A percentile compares a stretch with the other conserved stretches of the same genome.
Evolutionary conservation across 2,797 vertebrate genomes (phyloP).

Genomic region (Pipistrellus nathusii): DNA sequence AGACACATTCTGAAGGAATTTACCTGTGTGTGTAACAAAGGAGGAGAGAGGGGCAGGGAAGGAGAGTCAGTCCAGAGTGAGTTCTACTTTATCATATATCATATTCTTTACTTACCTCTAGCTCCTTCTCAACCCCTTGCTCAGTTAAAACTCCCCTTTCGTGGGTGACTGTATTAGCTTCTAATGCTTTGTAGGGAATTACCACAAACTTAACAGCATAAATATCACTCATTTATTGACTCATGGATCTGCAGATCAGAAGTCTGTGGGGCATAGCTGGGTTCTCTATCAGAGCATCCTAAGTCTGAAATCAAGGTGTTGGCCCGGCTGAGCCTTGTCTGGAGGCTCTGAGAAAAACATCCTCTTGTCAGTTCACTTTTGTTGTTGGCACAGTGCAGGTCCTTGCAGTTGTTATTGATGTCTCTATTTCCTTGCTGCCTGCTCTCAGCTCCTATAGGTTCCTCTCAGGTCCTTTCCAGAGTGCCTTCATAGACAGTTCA

Average conservation of each 20-base stretch:
- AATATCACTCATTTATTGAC: not conserved
- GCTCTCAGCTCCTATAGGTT: not conserved
- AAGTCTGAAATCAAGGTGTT: not conserved
- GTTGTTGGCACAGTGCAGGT: not conserved
- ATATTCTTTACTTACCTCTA: not conserved
- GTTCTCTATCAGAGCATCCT: not conserved
- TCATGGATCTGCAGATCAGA: not conserved
- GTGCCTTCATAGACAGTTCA: not conserved
- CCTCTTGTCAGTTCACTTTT: not conserved
- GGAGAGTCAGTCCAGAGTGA: not conserved
- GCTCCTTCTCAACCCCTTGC: not conserved
- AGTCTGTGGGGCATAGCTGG: not conserved
- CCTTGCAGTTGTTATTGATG: not conserved
- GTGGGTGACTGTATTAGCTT: not conserved
- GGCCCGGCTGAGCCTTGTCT: not conserved
- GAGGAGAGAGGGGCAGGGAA: not conserved
- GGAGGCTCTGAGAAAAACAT: not conserved
- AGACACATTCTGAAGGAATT: not conserved
- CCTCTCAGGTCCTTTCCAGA: not conserved
- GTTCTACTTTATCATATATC: not conserved
- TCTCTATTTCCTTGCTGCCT: not conserved
- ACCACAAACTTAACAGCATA: not conserved
- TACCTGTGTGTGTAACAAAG: not conserved
- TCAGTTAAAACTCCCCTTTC: not conserved
- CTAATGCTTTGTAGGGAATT: not conserved